Evolutionary conservation across 1,140 invertebrate species (phyloP).

Genomic region (Sminthurinus signatus): DNA sequence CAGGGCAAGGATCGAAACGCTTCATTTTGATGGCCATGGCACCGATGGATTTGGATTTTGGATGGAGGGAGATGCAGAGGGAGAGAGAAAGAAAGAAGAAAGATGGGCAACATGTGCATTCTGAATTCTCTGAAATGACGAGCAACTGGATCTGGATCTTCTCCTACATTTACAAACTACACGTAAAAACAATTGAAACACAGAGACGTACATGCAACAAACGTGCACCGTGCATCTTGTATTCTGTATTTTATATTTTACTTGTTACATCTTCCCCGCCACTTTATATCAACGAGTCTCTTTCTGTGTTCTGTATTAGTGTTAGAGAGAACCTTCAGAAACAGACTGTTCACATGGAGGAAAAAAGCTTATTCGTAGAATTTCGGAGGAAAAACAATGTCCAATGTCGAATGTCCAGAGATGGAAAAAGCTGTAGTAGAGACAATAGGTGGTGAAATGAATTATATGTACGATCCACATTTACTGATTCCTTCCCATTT

Average conservation of each 20-base stretch:
- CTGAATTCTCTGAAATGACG: slow-evolving; percentile 1
- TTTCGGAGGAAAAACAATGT: neutral
- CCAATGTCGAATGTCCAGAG: neutral
- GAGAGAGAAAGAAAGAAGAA: no score
- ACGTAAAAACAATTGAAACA: no score
- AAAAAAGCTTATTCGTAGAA: neutral
- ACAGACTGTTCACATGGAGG: no score
- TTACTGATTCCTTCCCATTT: neutral
- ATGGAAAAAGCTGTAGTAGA: neutral
- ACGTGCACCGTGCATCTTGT: no score
- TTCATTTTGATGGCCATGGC: slow-evolving; percentile 7
- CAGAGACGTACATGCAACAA: no score
- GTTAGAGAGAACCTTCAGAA: no score
- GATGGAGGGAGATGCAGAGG: no score
- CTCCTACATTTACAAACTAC: no score
- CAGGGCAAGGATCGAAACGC: slow-evolving; percentile 3
- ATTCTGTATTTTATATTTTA: no score
- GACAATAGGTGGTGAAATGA: slow-evolving; percentile 8
- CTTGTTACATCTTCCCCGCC: no score
- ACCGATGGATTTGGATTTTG: neutral
- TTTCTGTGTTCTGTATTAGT: no score
- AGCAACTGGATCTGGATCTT: neutral
- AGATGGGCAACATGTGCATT: slow-evolving; percentile 2
- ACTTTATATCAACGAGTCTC: no score
- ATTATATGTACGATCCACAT: neutral